Evolutionary conservation across 2,113 vertebrate species (phyloP), one percentile per base, ranked within the genome.

Genomic region (Myocastor coypus): DNA sequence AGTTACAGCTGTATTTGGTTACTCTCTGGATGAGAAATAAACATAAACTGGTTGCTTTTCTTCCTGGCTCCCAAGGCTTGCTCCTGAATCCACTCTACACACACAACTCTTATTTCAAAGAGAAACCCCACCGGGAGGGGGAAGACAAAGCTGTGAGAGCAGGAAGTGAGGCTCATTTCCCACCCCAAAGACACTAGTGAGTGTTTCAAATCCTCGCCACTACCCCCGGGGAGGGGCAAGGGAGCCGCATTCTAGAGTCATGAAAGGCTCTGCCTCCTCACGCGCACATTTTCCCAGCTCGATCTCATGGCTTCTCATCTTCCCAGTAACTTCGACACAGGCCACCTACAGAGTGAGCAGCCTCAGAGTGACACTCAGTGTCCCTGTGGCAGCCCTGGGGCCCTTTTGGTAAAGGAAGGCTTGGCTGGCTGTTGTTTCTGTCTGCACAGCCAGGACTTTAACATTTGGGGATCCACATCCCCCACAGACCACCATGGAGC

Each of bases 31-130:
- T 92, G 88, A 90, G 95, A 97, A 96, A 83, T 68, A 89, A 73
- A 66, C 71, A 83, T 68, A 89, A 73, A 66, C 71, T 5, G 2
- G 40, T 92, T 94, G 85, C 94, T 94, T 97, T 97, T 96, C 91
- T 96, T 97, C 92, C 82, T 75, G 91, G 94, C 89, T 75, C 71
- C 63, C 52, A 82, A 96, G 71, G 13, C 34, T 95, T 50, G 84
- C 66, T 96, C 69, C 95, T 80, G 94, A 97, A 94, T 86, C 97
- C 85, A 78, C 92, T 97, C 82, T 92, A 93, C 78, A 95, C 63
- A 95, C 77, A 87, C 69, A 61, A 96, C 95, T 97, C 97, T 66
- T 90, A 97, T 96, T 97, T 97, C 97, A 97, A 97, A 97, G 97
- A 85, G 94, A 96, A 96, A 77, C 82, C 94, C 96, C 82, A 91